Conservation (phyloP, 2,888 invertebrate species). For the Ptycholaimellus sp. region DNA sequence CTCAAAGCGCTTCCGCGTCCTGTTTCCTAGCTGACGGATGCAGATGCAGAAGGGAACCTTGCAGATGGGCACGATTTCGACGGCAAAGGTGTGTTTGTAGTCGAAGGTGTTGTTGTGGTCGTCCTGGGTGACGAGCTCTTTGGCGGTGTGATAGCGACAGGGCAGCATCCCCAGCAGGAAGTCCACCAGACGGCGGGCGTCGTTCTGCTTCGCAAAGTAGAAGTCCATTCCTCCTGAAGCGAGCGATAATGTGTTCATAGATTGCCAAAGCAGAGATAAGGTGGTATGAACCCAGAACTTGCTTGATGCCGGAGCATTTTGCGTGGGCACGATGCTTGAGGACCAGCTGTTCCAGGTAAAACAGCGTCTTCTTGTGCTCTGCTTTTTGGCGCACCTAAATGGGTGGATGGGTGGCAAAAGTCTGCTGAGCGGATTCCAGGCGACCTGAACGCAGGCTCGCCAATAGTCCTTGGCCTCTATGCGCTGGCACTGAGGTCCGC, state of each 20-base stretch:
- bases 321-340: slow-evolving; percentile 79
- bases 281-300: slow-evolving; percentile 8
- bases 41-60: slow-evolving; percentile 39
- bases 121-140: slow-evolving; percentile 86
- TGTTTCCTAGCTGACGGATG: slow-evolving; percentile 12
- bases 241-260: no score
- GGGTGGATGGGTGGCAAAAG: not conserved
- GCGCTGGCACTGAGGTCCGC: slow-evolving; percentile 83
- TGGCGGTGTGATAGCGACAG: slow-evolving; percentile 54
- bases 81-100: slow-evolving; percentile 66
- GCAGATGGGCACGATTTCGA: slow-evolving; percentile 84
- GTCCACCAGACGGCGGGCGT: slow-evolving; percentile 80
- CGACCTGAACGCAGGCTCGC: slow-evolving; percentile 49
- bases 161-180: slow-evolving; percentile 69
- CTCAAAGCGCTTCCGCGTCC: slow-evolving; percentile 35
- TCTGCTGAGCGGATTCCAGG: not conserved
- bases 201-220: slow-evolving; percentile 56
- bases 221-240: slow-evolving; percentile 96
- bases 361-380: slow-evolving; percentile 85
- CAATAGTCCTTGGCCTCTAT: slow-evolving; percentile 91
- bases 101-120: slow-evolving; percentile 84
- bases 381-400: slow-evolving; percentile 38
- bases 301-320: slow-evolving; percentile 30
- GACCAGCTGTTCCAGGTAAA: slow-evolving; percentile 83
- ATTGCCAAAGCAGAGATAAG: slow-evolving; percentile 10